Percentiles rank a stretch among this genome's conserved stretches.
Conservation (phyloP, 2,113 vertebrate genomes). For the Antigone vipio region DNA sequence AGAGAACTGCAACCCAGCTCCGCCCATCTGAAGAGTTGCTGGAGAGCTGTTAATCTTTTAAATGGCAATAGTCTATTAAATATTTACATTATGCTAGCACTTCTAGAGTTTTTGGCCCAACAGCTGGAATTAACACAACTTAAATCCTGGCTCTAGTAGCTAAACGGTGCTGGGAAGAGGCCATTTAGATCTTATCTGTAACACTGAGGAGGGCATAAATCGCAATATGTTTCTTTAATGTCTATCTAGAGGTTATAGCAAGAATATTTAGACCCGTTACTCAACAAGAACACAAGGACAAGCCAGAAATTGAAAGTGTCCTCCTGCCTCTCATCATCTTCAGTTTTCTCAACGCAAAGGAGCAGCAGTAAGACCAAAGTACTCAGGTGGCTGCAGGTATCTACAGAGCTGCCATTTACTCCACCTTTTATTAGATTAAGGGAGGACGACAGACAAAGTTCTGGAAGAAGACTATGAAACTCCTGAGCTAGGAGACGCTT, state of each 20-base stretch:
- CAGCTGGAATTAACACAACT: slow-evolving; percentile 11
- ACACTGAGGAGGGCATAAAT: slow-evolving; percentile 36
- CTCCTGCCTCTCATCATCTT: slow-evolving; percentile 14
- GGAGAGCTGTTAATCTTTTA: slow-evolving; percentile 56
- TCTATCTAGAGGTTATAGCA: not conserved
- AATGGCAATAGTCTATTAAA: slow-evolving; percentile 64
- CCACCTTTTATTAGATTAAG: not conserved
- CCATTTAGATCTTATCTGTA: slow-evolving; percentile 55
- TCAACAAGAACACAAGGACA: not conserved
- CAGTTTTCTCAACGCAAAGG: not conserved
- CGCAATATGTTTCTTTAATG: not conserved
- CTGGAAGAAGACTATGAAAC: not conserved
- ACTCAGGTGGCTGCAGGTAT: not conserved
- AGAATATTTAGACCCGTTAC: not conserved
- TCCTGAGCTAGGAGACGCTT: not conserved
- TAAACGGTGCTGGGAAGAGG: not conserved
- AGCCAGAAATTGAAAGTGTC: not conserved
- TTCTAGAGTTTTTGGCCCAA: slow-evolving; percentile 14
- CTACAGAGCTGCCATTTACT: not conserved
- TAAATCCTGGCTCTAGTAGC: slow-evolving; percentile 22
- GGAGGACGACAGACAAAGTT: not conserved
- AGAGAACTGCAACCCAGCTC: not conserved
- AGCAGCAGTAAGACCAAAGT: not conserved
- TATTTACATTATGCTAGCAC: slow-evolving; percentile 57
- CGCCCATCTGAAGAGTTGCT: not conserved